Evolutionary conservation across 2,888 invertebrate species (phyloP).

Genomic region (Trichogramma dendrolimi): DNA sequence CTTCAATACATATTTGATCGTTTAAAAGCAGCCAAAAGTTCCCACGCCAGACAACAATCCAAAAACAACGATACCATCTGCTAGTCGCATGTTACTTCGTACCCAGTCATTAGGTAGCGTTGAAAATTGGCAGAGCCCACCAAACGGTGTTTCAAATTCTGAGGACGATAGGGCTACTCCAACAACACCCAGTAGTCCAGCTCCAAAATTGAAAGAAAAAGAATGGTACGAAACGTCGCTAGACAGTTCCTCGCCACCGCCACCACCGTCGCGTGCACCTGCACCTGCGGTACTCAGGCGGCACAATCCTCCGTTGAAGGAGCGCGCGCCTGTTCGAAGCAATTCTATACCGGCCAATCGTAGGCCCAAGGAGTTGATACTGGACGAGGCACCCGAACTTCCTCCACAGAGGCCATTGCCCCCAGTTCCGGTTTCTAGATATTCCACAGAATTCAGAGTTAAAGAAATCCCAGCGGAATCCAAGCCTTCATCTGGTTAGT

Average conservation of each 20-base stretch:
- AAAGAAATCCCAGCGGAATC: slow-evolving; percentile 60
- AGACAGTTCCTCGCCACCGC: slow-evolving; percentile 50
- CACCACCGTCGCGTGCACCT: not conserved
- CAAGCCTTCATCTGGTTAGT: slow-evolving; percentile 52
- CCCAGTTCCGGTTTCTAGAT: slow-evolving; percentile 32
- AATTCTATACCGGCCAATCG: slow-evolving; percentile 28
- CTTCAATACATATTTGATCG: not conserved
- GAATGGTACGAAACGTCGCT: slow-evolving; percentile 69
- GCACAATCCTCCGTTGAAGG: slow-evolving; percentile 20
- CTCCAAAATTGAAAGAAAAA: slow-evolving; percentile 53
- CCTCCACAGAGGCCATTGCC: not conserved
- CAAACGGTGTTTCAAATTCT: slow-evolving; percentile 25
- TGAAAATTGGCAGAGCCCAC: slow-evolving; percentile 48
- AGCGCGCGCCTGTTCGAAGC: slow-evolving; percentile 26
- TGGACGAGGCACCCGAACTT: too few relatives aligned
- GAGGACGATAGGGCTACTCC: slow-evolving; percentile 16
- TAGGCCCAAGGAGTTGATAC: slow-evolving; percentile 31
- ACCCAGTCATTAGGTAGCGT: slow-evolving; percentile 62
- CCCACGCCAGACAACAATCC: slow-evolving; percentile 34
- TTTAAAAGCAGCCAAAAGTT: not conserved
- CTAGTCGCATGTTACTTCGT: slow-evolving; percentile 50
- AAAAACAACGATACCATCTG: slow-evolving; percentile 2
- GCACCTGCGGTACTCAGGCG: not conserved
- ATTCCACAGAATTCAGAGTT: slow-evolving; percentile 52
- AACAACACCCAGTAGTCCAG: slow-evolving; percentile 21